Conservation (phyloP, 2,888 invertebrate species). For the Polydrusus tereticollis region DNA sequence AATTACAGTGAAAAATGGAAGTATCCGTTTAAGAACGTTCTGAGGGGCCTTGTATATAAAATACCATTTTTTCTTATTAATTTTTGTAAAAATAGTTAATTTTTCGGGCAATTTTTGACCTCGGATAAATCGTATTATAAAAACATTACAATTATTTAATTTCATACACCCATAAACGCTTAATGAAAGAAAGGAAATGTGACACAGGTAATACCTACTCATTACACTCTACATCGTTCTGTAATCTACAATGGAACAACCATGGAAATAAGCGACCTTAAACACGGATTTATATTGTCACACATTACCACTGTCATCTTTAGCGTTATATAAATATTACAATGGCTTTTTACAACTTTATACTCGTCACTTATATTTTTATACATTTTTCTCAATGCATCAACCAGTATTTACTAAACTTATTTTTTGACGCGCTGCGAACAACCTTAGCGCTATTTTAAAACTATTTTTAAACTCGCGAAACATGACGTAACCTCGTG, state of each 20-base stretch:
- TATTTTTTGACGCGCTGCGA: slow-evolving; percentile 39
- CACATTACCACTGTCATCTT: slow-evolving; percentile 2
- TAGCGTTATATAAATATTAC: not conserved
- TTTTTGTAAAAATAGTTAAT: too few relatives aligned
- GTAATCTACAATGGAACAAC: not conserved
- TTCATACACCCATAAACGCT: too few relatives aligned
- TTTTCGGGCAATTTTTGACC: too few relatives aligned
- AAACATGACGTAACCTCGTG: slow-evolving; percentile 37
- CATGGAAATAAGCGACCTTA: not conserved
- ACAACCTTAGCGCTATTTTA: slow-evolving; percentile 39
- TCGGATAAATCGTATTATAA: too few relatives aligned
- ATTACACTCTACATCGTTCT: not conserved
- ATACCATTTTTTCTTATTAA: too few relatives aligned
- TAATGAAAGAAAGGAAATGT: too few relatives aligned
- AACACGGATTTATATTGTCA: not conserved
- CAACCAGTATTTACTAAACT: slow-evolving; percentile 25
- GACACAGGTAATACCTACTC: not conserved
- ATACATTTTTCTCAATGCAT: slow-evolving; percentile 41
- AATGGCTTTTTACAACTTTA: slow-evolving; percentile 55
- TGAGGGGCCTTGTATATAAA: too few relatives aligned
- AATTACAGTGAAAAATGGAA: too few relatives aligned
- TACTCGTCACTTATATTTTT: slow-evolving; percentile 52
- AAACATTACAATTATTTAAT: too few relatives aligned
- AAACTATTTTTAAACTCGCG: slow-evolving; percentile 42
- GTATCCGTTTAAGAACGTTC: too few relatives aligned